phyloP scores from a whole-genome alignment of 1,140 invertebrate genomes.

The Drosophila littoralis region DNA sequence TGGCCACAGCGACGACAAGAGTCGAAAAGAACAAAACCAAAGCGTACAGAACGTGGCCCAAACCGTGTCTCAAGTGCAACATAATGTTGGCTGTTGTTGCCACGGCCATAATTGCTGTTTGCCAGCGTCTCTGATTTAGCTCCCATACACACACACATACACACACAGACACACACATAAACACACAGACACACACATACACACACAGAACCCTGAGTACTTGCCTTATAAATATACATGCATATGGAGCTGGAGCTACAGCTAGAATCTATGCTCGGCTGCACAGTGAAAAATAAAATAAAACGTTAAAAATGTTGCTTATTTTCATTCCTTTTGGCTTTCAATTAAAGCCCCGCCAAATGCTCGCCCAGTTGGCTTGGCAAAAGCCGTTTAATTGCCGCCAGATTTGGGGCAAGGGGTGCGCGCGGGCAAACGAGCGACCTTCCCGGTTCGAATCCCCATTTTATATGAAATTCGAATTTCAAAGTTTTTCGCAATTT shows the following conservation, averaged over 20 bases:
- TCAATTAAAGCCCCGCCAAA: too few species aligned
- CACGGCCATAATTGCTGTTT: conserved; percentile 52
- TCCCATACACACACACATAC: conserved; percentile 18
- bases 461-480: too few species aligned
- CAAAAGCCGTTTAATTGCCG: too few species aligned
- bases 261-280: conserved; percentile 1
- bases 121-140: conserved; percentile 46
- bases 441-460: too few species aligned
- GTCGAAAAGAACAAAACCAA: conserved; percentile 19
- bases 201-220: background rate
- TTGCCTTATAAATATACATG: conserved; percentile 33
- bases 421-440: too few species aligned
- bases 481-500: too few species aligned
- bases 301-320: background rate
- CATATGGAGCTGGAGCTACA: conserved; percentile 1
- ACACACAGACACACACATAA: conserved; percentile 11
- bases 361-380: too few species aligned
- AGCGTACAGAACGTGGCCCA: conserved; percentile 22
- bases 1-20: conserved; percentile 4
- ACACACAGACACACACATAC: conserved; percentile 6
- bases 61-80: conserved; percentile 51
- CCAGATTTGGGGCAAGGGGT: too few species aligned
- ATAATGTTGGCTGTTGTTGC: conserved; percentile 42
- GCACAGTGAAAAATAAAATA: background rate
- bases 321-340: too few species aligned